Evolutionary conservation across 2,888 invertebrate species (phyloP).

Genomic region (Willowsia nigromaculata): DNA sequence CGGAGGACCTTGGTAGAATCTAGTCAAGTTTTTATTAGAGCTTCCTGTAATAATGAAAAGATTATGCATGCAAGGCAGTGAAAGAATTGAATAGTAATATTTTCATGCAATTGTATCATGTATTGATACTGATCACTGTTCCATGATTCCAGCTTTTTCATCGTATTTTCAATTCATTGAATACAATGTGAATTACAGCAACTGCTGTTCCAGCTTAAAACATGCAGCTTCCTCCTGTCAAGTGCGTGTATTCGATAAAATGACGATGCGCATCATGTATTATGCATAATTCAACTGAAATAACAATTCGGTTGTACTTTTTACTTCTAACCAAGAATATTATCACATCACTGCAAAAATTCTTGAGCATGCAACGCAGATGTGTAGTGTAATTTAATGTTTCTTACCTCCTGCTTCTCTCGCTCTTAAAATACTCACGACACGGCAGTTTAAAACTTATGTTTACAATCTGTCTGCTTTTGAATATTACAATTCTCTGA

Average conservation of each 20-base stretch:
- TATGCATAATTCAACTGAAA: conserved; percentile 7
- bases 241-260: background rate
- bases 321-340: background rate
- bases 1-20: background rate
- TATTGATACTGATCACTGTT: conserved; percentile 12
- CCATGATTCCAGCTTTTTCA: background rate
- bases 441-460: background rate
- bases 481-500: background rate
- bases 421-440: background rate
- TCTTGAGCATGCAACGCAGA: background rate
- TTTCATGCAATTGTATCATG: background rate
- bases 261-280: background rate
- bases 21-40: background rate
- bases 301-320: background rate
- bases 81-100: conserved; percentile 4
- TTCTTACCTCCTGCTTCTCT: background rate
- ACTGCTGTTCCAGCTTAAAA: background rate
- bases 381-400: background rate
- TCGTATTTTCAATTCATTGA: background rate
- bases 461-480: conserved; percentile 22
- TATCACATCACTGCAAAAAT: conserved; percentile 1
- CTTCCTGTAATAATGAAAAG: conserved; percentile 8
- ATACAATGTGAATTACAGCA: background rate
- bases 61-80: background rate
- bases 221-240: background rate